Percentiles rank a stretch among this genome's conserved stretches.
These are phyloP conservation scores for Hemaris fuciformis DNA, from an alignment of 2,888 invertebrate species.

Conservation along the genomic window DNA sequence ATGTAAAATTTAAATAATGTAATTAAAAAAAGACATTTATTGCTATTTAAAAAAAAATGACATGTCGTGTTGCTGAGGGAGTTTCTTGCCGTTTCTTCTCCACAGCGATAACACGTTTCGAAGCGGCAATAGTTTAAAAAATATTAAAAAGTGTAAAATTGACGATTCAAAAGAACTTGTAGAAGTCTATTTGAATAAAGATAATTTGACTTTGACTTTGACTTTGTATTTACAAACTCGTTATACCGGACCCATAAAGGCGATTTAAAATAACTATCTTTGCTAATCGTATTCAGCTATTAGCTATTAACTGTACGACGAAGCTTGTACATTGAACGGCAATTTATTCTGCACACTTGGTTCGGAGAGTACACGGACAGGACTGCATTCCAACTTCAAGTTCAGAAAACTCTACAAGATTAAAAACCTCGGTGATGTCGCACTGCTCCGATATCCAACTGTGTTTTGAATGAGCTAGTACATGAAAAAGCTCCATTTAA, in stretches of 20 bases:
- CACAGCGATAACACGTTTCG: no score
- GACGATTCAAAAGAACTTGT: no score
- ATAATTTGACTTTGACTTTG: no score
- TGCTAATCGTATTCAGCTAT: slow-evolving; percentile 66
- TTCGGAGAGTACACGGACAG: slow-evolving; percentile 33
- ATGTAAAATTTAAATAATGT: no score
- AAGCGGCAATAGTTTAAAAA: no score
- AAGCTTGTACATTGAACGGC: slow-evolving; percentile 33
- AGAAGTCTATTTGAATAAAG: no score
- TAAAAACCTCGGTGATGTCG: slow-evolving; percentile 47
- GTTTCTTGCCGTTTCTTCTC: no score
- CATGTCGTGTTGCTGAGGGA: no score
- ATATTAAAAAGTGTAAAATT: no score
- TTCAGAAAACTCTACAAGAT: slow-evolving; percentile 63
- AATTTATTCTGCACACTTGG: slow-evolving; percentile 75
- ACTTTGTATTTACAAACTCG: slow-evolving; percentile 11
- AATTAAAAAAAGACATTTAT: no score
- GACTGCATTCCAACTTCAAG: slow-evolving; percentile 67
- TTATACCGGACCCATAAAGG: slow-evolving; percentile 33
- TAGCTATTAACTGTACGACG: slow-evolving; percentile 34
- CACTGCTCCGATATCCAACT: neutral
- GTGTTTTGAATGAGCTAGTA: neutral
- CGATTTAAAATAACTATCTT: slow-evolving; percentile 58
- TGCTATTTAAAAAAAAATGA: no score
- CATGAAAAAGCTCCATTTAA: neutral